These are phyloP conservation scores for Crocuta crocuta DNA, from an alignment of 2,113 vertebrate species.

Conservation along the genomic window DNA sequence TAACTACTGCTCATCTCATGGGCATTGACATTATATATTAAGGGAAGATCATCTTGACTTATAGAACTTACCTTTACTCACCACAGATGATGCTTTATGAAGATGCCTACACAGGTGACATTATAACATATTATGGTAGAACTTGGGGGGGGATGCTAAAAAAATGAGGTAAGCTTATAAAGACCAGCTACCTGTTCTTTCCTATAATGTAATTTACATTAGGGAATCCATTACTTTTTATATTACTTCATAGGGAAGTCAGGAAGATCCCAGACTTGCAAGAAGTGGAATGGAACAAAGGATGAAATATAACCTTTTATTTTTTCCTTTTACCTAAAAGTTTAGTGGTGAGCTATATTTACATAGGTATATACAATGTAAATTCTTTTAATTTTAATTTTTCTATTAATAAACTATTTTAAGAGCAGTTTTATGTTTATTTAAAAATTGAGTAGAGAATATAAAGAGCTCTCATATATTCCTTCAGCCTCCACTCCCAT, in stretches of 20 bases:
- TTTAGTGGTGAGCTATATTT: background rate
- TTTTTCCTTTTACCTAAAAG: background rate
- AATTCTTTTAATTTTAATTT: background rate
- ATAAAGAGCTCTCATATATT: background rate
- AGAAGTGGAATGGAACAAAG: background rate
- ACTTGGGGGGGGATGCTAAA: conserved; percentile 11
- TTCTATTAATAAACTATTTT: background rate
- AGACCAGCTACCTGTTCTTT: conserved; percentile 62
- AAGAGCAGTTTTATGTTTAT: background rate
- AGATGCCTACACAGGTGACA: background rate
- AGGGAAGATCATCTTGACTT: background rate
- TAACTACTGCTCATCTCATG: background rate
- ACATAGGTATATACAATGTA: background rate
- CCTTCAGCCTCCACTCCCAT: background rate
- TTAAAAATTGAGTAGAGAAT: background rate
- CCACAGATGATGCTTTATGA: background rate
- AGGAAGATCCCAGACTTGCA: background rate
- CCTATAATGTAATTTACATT: conserved; percentile 25
- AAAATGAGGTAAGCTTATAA: conserved; percentile 45
- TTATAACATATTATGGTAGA: background rate
- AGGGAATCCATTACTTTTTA: conserved; percentile 27
- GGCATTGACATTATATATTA: background rate
- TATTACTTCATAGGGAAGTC: conserved; percentile 36
- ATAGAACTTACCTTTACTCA: background rate
- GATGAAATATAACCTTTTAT: background rate